Conservation (phyloP, 2,888 invertebrate genomes). For the Trichopoda pennipes region DNA sequence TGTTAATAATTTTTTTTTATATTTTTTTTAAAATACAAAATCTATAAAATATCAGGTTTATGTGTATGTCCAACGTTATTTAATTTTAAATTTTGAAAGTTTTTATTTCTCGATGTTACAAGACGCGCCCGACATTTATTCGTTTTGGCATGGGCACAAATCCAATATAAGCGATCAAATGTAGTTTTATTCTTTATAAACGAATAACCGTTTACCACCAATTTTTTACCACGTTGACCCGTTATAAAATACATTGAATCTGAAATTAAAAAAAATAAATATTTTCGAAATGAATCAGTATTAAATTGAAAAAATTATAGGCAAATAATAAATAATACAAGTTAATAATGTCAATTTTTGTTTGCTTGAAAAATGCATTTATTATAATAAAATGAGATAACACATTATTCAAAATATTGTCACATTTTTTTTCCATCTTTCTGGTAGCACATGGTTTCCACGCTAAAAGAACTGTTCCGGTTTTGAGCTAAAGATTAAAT, state of each 20-base stretch:
- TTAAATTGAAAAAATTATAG: too few species aligned
- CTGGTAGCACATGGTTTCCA: too few species aligned
- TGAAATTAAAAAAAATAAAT: slow-evolving; percentile 14
- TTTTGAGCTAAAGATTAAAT: too few species aligned
- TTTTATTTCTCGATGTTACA: slow-evolving; percentile 68
- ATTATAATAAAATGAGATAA: too few species aligned
- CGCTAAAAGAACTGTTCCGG: too few species aligned
- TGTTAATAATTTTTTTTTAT: too few species aligned
- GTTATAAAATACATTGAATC: slow-evolving; percentile 68
- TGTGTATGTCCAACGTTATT: slow-evolving; percentile 73
- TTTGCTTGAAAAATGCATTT: too few species aligned
- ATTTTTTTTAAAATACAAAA: not conserved
- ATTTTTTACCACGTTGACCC: slow-evolving; percentile 75
- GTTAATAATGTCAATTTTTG: too few species aligned
- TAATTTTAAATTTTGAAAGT: slow-evolving; percentile 65
- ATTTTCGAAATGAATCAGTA: too few species aligned
- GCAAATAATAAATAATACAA: too few species aligned
- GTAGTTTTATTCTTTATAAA: slow-evolving; percentile 74
- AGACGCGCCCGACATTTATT: slow-evolving; percentile 74
- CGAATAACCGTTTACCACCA: slow-evolving; percentile 74
- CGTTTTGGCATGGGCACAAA: slow-evolving; percentile 72
- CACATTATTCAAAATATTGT: too few species aligned
- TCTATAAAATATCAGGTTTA: slow-evolving; percentile 69
- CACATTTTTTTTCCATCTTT: too few species aligned
- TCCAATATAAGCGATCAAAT: slow-evolving; percentile 74